phyloP scores from a whole-genome alignment of 2,797 vertebrate species.

The Pangasius djambal region DNA sequence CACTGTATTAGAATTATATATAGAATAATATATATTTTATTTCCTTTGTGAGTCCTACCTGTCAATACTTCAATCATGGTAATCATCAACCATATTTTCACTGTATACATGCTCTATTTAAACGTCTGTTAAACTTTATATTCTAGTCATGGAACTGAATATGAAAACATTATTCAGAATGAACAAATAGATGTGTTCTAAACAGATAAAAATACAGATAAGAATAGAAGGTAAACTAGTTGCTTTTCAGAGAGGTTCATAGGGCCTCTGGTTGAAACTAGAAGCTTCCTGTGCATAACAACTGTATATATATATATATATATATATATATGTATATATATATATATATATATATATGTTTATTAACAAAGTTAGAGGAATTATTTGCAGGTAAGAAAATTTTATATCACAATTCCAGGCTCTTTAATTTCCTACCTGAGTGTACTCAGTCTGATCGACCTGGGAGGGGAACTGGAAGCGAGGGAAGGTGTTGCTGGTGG shows the following conservation, averaged over 20 bases:
- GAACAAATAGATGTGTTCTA: background rate
- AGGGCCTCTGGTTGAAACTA: background rate
- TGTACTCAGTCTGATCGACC: constrained; percentile 67
- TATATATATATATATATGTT: background rate
- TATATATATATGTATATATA: background rate
- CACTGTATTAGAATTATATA: background rate
- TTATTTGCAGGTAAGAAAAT: background rate
- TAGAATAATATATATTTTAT: background rate
- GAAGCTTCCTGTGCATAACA: background rate
- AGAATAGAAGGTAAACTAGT: background rate
- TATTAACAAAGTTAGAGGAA: background rate
- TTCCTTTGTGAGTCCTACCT: background rate
- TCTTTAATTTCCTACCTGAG: constrained; percentile 55
- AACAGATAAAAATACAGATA: background rate
- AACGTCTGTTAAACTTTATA: background rate
- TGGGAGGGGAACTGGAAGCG: constrained; percentile 94
- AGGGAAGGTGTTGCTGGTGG: constrained; percentile 94
- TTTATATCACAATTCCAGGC: background rate
- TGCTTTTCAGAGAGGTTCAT: background rate
- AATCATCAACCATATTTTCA: background rate
- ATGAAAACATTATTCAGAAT: background rate
- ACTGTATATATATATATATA: background rate
- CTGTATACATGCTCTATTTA: background rate
- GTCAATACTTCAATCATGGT: background rate
- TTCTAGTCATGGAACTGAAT: background rate